phyloP scores from a whole-genome alignment of 1,140 invertebrate genomes.

The Phymastichus coffea region DNA sequence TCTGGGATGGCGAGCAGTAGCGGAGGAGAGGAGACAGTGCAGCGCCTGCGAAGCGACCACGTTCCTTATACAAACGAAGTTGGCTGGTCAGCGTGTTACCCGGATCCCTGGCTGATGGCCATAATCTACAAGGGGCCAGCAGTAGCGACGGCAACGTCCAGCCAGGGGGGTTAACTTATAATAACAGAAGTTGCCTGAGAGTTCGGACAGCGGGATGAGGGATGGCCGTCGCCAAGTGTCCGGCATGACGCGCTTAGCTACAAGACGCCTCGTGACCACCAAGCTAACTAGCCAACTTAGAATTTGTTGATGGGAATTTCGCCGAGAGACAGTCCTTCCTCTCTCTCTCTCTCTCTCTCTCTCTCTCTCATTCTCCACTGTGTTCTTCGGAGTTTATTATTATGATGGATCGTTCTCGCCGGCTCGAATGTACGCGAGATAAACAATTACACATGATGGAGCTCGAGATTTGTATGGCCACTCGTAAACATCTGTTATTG shows the following conservation, averaged over 20 bases:
- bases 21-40: too few relatives aligned
- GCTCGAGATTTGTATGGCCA: neutral
- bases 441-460: too few relatives aligned
- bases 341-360: neutral
- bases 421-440: too few relatives aligned
- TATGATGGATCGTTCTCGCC: neutral
- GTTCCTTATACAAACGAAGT: conserved; percentile 52
- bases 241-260: conserved; percentile 40
- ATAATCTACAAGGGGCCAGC: conserved; percentile 43
- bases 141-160: conserved; percentile 12
- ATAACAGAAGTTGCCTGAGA: conserved; percentile 55
- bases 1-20: conserved; percentile 42
- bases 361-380: neutral
- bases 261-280: conserved; percentile 19
- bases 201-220: conserved; percentile 51
- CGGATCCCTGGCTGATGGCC: conserved; percentile 53
- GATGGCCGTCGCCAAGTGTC: conserved; percentile 55
- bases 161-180: conserved; percentile 57
- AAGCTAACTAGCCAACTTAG: conserved; percentile 47
- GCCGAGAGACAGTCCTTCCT: conserved; percentile 1
- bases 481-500: conserved; percentile 30
- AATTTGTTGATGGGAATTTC: conserved; percentile 28
- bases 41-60: too few relatives aligned
- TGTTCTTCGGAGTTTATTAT: neutral
- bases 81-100: conserved; percentile 37